Base-by-base conservation (phyloP, 2,113 vertebrate species). In the Vombatus ursinus region DNA sequence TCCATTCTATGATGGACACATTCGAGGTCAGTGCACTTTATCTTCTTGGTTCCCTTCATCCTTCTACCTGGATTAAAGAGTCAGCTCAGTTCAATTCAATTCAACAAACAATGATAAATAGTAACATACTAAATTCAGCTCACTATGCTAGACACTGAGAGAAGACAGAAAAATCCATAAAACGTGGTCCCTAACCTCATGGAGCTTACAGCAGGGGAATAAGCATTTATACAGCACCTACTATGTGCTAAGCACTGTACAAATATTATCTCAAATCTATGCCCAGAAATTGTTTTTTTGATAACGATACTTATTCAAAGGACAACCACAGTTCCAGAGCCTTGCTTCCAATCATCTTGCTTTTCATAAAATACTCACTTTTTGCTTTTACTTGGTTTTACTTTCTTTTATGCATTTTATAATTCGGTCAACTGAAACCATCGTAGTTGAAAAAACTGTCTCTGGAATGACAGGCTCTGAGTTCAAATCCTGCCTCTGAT, bases 1-100 rank as follows among this genome's bases (percentile, higher is more conserved):
- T 94, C 52, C 94, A 37, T 90, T 92, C n/a, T 93, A 93, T 90
- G 92, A 49, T 8, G 92, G 22, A 84, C 68, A 84, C 16, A 84
- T 84, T 44, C 7, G 1, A 44, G n/a, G 7, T 22, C n/a, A 84
- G 3, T 44, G n/a, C 7, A 44, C 19, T 44, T 19, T 84, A 44
- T 84, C 19, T 22, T 44, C n/a, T 44, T 44, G n/a, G n/a, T 8
- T 84, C 16, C 19, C 6, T 44, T n/a, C 61, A 77, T 77, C 14
- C n/a, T 77, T 77, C 61, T 77, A 77, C 31, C 6, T 44, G 68
- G 19, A 84, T 84, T 84, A 23, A n/a, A 77, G n/a, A 68, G 61
- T 37, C 61, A 68, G 61, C 61, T 84, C 37, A 84, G n/a, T 44
- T 84, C 19, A 84, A n/a, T 77, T n/a, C 37, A 77, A 23, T 23